Evolutionary conservation across 2,888 invertebrate genomes (phyloP).

Genomic region (Athetis lepigone): DNA sequence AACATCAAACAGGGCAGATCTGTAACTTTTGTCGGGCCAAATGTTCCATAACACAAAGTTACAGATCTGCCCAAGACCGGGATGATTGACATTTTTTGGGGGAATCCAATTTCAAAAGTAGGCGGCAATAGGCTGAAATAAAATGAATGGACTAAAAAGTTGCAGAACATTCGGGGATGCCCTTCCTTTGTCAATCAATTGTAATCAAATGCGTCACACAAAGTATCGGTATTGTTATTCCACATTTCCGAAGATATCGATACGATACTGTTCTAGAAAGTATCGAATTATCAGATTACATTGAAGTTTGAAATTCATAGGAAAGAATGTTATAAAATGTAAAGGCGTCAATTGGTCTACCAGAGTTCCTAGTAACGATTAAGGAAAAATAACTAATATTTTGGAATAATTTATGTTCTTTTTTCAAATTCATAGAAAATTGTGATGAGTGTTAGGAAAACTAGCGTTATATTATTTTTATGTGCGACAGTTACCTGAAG

Average conservation of each 20-base stretch:
- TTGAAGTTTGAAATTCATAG: constrained; percentile 38
- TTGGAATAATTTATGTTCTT: constrained; percentile 20
- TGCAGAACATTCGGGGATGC: not conserved
- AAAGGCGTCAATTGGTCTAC: constrained; percentile 24
- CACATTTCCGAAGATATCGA: constrained; percentile 34
- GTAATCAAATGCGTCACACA: constrained; percentile 30
- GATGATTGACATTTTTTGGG: no score
- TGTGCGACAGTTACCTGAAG: no score
- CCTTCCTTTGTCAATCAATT: not conserved
- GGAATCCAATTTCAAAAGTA: no score
- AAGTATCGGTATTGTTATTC: constrained; percentile 21
- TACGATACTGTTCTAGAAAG: constrained; percentile 37
- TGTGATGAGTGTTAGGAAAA: no score
- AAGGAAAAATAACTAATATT: constrained; percentile 45
- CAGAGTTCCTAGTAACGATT: constrained; percentile 44
- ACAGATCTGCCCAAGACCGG: no score
- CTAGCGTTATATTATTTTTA: no score
- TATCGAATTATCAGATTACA: constrained; percentile 47
- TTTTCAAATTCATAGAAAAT: not conserved
- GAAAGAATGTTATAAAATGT: constrained; percentile 36
- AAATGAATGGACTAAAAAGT: no score
- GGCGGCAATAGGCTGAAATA: no score
- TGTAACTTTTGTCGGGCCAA: no score
- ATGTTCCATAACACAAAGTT: no score
- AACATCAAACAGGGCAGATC: no score